Evolutionary conservation across 2,888 invertebrate species (phyloP), one percentile per base, ranked within the genome.

Genomic region (Alentia gelatinosa): DNA sequence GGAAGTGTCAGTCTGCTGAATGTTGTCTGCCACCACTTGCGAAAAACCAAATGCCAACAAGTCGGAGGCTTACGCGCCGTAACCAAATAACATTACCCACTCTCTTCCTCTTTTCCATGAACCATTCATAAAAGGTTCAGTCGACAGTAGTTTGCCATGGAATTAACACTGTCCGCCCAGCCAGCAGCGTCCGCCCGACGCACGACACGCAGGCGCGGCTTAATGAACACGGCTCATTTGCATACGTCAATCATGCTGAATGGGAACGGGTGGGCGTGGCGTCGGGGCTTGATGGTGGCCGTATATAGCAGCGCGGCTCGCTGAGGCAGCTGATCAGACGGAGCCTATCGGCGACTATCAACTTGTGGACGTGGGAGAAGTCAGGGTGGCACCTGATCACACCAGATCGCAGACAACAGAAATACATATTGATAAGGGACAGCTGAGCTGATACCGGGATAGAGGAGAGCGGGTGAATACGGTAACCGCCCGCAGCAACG

Each of bases 231-330:
- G n/a, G 23, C 79, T 39, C 7, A 79, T 79, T 79, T 35, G 39
- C 79, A 79, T 79, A 79, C n/a, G 79, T 79, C 79, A 79, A 79
- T 79, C 79, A 79, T 7, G 79, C 1, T 39, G 79, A 35, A 33
- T 74, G 15, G 19, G 56, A 19, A n/a, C 23, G 23, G 26, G 30
- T 68, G 79, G 79, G 79, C 79, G 79, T 79, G 79, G 79, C 26
- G 19, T 79, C 1, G 1, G 79, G 39, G 39, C 15, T 12, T 35
- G 39, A 39, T 35, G 79, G 39, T 15, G 35, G 37, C n/a, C n/a
- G 79, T 79, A 79, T 79, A 79, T 79, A 79, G 39, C 35, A 39
- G 79, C 15, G 63, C 12, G 63, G 63, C 63, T 26, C 5, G 63
- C 9, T 12, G 63, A n/a, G 47, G 26, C 33, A 74, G 74, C 74